Conservation (phyloP, 2,797 vertebrate species). For the Hafferia zeledoni region DNA sequence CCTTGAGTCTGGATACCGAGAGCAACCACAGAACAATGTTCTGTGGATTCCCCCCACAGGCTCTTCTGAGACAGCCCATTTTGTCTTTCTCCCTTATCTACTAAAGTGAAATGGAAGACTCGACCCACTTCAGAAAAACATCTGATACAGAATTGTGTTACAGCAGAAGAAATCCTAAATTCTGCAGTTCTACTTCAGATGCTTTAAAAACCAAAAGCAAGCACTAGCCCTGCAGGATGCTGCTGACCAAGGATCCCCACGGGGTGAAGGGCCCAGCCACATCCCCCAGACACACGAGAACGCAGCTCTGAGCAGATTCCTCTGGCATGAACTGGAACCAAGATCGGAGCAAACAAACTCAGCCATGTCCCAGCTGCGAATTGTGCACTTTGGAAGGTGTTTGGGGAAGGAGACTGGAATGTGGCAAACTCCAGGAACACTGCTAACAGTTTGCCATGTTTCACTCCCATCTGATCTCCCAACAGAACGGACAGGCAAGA, state of each 20-base stretch:
- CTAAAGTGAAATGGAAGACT: neutral
- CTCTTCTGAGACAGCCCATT: neutral
- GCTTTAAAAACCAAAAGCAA: neutral
- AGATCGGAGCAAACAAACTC: neutral
- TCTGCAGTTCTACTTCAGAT: neutral
- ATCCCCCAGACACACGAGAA: neutral
- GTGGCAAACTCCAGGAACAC: neutral
- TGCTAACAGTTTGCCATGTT: neutral
- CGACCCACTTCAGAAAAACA: neutral
- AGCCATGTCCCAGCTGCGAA: neutral
- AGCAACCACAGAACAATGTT: rapidly evolving
- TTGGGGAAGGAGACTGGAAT: neutral
- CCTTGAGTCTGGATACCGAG: neutral
- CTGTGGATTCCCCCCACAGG: neutral
- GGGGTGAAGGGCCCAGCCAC: neutral
- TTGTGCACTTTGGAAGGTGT: neutral
- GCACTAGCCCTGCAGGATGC: neutral
- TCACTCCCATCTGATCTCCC: neutral
- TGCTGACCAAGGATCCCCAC: neutral
- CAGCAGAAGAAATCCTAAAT: neutral
- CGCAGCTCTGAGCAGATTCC: neutral
- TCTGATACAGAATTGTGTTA: neutral
- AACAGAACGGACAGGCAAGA: neutral
- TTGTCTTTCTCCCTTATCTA: neutral
- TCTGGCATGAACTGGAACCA: neutral